Conservation (phyloP, 2,113 vertebrate species). For the Daphoenositta chrysoptera region DNA sequence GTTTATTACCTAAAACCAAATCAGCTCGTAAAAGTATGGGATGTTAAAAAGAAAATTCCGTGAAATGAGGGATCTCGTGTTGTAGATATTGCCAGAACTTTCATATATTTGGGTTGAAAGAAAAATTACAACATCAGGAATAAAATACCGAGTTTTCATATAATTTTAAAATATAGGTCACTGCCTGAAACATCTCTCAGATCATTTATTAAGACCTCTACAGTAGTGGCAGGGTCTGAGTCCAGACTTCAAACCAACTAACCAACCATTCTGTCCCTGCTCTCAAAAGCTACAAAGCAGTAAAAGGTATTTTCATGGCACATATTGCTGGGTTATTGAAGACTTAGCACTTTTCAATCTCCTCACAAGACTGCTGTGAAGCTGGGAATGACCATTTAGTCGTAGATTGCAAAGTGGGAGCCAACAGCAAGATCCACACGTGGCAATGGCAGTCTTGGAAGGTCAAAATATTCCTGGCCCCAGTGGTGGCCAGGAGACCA, state of each 20-base stretch:
- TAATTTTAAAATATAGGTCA: background rate
- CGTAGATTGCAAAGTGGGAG: background rate
- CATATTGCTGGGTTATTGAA: background rate
- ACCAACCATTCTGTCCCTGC: background rate
- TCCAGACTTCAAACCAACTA: background rate
- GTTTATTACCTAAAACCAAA: conserved; percentile 26
- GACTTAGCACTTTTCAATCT: background rate
- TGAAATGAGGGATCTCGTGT: background rate
- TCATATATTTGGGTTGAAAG: background rate
- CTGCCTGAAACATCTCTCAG: background rate
- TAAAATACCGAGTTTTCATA: background rate
- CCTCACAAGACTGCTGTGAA: background rate
- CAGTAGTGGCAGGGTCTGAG: background rate
- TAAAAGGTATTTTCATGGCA: background rate
- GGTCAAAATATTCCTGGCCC: background rate
- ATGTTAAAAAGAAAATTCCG: background rate
- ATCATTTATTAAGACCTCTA: background rate
- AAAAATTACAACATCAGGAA: background rate
- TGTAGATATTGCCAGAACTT: background rate
- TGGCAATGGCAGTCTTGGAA: background rate
- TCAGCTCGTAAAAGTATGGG: background rate
- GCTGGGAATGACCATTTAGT: background rate
- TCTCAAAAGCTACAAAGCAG: background rate
- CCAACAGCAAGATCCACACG: background rate
- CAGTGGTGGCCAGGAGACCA: background rate